A percentile compares a stretch with the other conserved stretches of the same genome.
Conservation (phyloP, 2,888 invertebrate species). For the Ennomos erosarius region DNA sequence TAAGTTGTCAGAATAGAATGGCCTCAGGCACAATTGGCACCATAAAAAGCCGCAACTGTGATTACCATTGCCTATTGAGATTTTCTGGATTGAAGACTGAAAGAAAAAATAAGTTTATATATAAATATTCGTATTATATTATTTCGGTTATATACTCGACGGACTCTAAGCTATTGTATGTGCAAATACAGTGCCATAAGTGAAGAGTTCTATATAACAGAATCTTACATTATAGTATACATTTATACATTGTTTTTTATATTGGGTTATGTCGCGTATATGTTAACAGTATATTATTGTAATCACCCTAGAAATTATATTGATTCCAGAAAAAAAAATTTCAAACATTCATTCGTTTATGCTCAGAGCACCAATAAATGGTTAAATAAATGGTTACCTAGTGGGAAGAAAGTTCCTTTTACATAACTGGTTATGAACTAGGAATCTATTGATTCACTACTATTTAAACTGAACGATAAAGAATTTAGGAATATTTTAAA, state of each 20-base stretch:
- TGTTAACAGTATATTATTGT: conserved; percentile 1
- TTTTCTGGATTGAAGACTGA: conserved; percentile 82
- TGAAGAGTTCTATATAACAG: conserved; percentile 55
- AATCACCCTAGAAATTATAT: neutral
- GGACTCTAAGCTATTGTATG: conserved; percentile 61
- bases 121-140: conserved; percentile 32
- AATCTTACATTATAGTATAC: conserved; percentile 47
- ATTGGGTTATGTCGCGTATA: conserved; percentile 28
- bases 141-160: conserved; percentile 33
- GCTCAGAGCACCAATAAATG: too few relatives aligned
- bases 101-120: conserved; percentile 50
- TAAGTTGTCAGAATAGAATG: conserved; percentile 39
- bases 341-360: too few relatives aligned
- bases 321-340: too few relatives aligned
- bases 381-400: too few relatives aligned
- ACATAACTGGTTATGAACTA: too few relatives aligned
- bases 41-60: conserved; percentile 70
- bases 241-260: conserved; percentile 44
- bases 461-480: too few relatives aligned
- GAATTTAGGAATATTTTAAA: too few relatives aligned
- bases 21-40: conserved; percentile 65
- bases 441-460: too few relatives aligned
- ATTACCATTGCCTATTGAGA: conserved; percentile 80
- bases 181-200: conserved; percentile 79
- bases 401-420: too few relatives aligned